Percentiles rank a stretch among this genome's conserved stretches.
These are phyloP conservation scores for Pseudorhiza aurosa DNA, from an alignment of 30 jellyfish, hydroid and myxozoan species.

Conservation along the genomic window DNA sequence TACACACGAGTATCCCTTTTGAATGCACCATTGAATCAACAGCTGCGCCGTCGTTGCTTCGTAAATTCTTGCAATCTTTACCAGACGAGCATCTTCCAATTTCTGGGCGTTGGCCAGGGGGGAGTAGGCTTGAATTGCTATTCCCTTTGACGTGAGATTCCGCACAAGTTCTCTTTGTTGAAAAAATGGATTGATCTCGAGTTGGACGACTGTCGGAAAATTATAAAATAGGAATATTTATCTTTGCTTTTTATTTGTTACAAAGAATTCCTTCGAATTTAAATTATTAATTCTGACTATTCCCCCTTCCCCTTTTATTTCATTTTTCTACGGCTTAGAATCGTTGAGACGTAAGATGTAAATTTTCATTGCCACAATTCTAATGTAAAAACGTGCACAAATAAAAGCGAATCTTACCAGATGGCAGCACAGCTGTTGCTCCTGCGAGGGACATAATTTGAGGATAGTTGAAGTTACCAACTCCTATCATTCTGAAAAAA, in stretches of 20 bases:
- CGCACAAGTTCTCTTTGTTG: constrained; percentile 47
- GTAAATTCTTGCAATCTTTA: constrained; percentile 28
- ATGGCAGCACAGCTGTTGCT: constrained; percentile 55
- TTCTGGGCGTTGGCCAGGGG: constrained; percentile 55
- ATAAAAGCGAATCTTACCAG: constrained; percentile 47
- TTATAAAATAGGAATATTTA: too few relatives aligned
- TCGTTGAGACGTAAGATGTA: too few relatives aligned
- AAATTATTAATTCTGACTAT: too few relatives aligned
- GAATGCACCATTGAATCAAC: constrained; percentile 53
- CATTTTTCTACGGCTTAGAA: too few relatives aligned
- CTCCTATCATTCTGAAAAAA: constrained; percentile 42
- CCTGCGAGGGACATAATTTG: constrained; percentile 15
- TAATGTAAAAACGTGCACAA: too few relatives aligned
- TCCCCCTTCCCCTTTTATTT: too few relatives aligned
- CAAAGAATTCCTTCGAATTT: too few relatives aligned
- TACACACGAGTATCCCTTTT: constrained; percentile 51
- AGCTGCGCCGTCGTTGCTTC: constrained; percentile 54
- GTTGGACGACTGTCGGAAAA: constrained; percentile 47
- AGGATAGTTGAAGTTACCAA: constrained; percentile 27
- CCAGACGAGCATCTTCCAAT: constrained; percentile 24
- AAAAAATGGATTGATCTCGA: constrained; percentile 58
- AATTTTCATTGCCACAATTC: too few relatives aligned
- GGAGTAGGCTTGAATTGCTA: constrained; percentile 52
- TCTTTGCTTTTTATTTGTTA: too few relatives aligned
- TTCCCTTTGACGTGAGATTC: constrained; percentile 33